A percentile compares a stretch with the other conserved stretches of the same genome.
Evolutionary conservation across 2,113 vertebrate genomes (phyloP).

Genomic region (Siniperca chuatsi): DNA sequence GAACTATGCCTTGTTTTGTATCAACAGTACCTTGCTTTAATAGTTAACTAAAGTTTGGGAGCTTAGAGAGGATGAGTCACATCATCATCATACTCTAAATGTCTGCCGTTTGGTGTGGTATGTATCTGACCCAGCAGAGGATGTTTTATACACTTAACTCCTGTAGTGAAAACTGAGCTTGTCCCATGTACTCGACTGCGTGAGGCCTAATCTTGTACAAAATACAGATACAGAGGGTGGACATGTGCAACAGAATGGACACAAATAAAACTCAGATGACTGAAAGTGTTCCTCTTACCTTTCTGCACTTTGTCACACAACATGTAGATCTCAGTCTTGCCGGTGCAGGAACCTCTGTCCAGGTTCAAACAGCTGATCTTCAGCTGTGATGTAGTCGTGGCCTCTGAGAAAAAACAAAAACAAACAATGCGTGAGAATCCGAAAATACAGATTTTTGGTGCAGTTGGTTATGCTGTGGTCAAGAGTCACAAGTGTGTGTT

Average conservation of each 20-base stretch:
- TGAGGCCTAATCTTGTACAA: background rate
- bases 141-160: background rate
- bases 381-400: constrained; percentile 94
- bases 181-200: background rate
- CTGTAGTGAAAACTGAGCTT: background rate
- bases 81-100: background rate
- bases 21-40: background rate
- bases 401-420: constrained; percentile 83
- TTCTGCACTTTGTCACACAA: constrained; percentile 98
- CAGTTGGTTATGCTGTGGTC: background rate
- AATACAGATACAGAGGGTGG: too few relatives aligned
- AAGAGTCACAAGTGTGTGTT: background rate
- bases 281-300: constrained; percentile 83
- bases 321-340: constrained; percentile 93
- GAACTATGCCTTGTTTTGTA: background rate
- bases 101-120: background rate
- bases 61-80: background rate
- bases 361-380: constrained; percentile 92
- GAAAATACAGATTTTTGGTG: background rate
- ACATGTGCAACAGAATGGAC: background rate
- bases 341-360: constrained; percentile 85
- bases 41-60: background rate
- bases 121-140: background rate
- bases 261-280: background rate
- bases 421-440: constrained; percentile 28